Evolutionary conservation across 2,888 invertebrate species (phyloP), one percentile per base, ranked within the genome.

Genomic region (Rhagonycha lutea): DNA sequence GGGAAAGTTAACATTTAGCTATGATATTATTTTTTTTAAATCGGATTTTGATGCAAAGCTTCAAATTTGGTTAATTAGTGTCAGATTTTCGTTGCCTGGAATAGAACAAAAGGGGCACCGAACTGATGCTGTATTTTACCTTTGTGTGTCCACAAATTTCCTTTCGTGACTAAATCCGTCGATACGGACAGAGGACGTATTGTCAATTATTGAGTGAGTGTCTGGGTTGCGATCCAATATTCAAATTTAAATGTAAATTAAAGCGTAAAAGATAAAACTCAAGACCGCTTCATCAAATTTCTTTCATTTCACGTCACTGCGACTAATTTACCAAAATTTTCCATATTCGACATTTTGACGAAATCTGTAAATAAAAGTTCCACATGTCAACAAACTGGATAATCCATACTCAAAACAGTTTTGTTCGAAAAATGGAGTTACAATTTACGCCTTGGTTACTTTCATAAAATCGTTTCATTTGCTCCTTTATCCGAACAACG

Each of bases 81-180:
- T 47, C 47, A n/a, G 47, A 47, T 47, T 47, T 47, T n/a, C 47
- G 47, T n/a, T 7, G 47, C 47, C 47, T n/a, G 47, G 47, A 47
- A 47, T 47, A 29, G 70, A 29, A 70, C 29, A 61, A 61, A 8
- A 4, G 26, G 14, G 8, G 62, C 62, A 32, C 70, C 12, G 28
- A 62, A 29, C 29, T 70, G 62, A 29, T 12, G 14, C 61, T 62
- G 18, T 18, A 11, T 26, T 70, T 70, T 62, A 62, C 61, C 61
- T 60, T 32, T 70, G 14, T 28, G 14, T 29, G 70, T 70, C 70
- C 61, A 29, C 62, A 70, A 70, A 62, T 61, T 26, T 70, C 70
- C 70, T 28, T 29, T 62, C 70, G 23, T 14, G 26, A 61, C 12
- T 70, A 70, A 70, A 29, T 70, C 62, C 61, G 62, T 18, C 61